These are phyloP conservation scores for Cavia aperea DNA, from an alignment of 2,113 vertebrate genomes.

Conservation along the genomic window DNA sequence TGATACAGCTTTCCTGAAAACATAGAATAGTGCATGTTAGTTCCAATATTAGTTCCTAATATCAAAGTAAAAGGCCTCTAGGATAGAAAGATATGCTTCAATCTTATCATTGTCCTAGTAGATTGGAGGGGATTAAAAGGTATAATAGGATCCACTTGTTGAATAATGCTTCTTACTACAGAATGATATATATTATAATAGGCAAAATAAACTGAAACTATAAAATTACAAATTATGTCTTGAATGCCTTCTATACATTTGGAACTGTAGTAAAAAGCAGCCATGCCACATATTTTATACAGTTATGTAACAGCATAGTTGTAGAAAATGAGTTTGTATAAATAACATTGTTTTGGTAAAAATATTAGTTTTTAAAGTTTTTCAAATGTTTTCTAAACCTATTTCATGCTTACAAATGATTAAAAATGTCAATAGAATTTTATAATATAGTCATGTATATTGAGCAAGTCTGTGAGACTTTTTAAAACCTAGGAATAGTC, in stretches of 20 bases:
- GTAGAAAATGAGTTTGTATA: background rate
- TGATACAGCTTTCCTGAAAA: background rate
- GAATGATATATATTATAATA: background rate
- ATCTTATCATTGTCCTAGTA: background rate
- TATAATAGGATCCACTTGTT: background rate
- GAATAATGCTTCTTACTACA: background rate
- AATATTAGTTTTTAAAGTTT: background rate
- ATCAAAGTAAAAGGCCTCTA: background rate
- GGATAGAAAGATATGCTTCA: background rate
- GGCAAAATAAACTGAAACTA: background rate
- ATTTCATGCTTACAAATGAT: background rate
- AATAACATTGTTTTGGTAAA: background rate
- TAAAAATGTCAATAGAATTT: background rate
- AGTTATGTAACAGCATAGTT: background rate
- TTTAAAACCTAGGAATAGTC: background rate
- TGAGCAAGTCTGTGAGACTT: background rate
- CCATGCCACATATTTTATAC: background rate
- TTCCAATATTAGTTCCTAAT: background rate
- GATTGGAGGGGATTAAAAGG: background rate
- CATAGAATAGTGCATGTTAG: background rate
- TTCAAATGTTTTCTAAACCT: background rate
- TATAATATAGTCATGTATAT: background rate
- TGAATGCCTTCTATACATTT: background rate
- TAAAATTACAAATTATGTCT: background rate
- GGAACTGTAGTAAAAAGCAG: background rate